A percentile compares a stretch with the other conserved stretches of the same genome.
Evolutionary conservation across 2,113 vertebrate genomes (phyloP).

Genomic region (Pan troglodytes): NHGRI_mPanTro3-v2.1_pri NC_072411.2:110886001-110886500

Average conservation of each 20-base stretch:
- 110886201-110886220: background rate
- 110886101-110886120: background rate
- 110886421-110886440: background rate
- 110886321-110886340: background rate
- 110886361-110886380: background rate
- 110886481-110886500: background rate
- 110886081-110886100: background rate
- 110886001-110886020: background rate
- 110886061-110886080: background rate
- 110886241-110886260: background rate
- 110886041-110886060: background rate
- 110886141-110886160: background rate
- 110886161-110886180: background rate
- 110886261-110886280: background rate
- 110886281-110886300: background rate
- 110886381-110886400: background rate
- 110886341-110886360: background rate
- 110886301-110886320: background rate
- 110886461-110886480: background rate
- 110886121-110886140: background rate
- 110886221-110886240: too few relatives aligned
- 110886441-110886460: background rate
- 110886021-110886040: background rate
- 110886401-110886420: background rate
- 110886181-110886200: background rate